Percentiles rank a stretch among this genome's conserved stretches.
phyloP scores from a whole-genome alignment of 2,797 vertebrate species.

The Falco columbarius region DNA sequence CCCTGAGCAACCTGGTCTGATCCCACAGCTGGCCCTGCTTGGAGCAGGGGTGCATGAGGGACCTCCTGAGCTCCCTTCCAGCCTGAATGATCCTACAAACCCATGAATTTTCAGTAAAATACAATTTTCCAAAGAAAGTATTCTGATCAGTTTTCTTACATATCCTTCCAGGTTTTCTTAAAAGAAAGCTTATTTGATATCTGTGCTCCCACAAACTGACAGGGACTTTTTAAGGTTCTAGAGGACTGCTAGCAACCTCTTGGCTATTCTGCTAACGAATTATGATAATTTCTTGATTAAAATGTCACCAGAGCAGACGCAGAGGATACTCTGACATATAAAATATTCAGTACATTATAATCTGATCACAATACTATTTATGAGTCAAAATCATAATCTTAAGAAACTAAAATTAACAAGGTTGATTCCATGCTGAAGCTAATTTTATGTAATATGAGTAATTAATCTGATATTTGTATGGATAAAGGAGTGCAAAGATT shows the following conservation, averaged over 20 bases:
- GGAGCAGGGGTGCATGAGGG: neutral
- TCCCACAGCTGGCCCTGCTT: neutral
- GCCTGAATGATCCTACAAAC: neutral
- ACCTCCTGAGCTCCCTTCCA: neutral
- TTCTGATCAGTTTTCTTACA: neutral
- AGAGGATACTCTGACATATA: neutral
- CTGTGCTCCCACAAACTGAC: neutral
- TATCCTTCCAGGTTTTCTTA: neutral
- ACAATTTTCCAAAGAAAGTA: neutral
- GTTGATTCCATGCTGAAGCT: neutral
- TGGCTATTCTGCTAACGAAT: neutral
- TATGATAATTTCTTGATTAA: neutral
- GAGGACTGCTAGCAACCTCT: neutral
- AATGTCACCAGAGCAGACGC: neutral
- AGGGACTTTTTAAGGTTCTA: neutral
- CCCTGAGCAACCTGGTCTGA: neutral
- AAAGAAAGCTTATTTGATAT: neutral
- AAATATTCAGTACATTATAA: neutral
- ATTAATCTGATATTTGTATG: neutral
- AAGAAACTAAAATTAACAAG: slow-evolving; percentile 11
- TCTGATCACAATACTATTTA: neutral
- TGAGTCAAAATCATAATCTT: neutral
- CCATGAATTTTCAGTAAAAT: neutral
- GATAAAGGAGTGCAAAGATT: neutral
- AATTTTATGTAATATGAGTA: neutral